Evolutionary conservation across 2,797 vertebrate species (phyloP), one percentile per base, ranked within the genome.

Genomic region (Danio kyathit): DNA sequence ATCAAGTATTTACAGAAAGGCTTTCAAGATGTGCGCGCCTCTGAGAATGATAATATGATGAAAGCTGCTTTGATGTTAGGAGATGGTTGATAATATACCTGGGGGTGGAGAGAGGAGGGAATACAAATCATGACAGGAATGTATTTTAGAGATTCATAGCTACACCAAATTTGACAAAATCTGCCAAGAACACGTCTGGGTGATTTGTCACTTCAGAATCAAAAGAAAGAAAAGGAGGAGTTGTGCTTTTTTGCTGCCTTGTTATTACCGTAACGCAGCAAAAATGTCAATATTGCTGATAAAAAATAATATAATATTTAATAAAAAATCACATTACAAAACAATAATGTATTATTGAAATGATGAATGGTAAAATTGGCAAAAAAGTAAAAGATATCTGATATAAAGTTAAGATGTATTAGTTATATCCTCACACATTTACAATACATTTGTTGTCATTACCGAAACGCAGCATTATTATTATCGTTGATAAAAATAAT

Each of bases 41-140:
- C 65, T 17, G 63, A 49, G 43, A 61, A 70, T 61, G 66, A 40
- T 70, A 70, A 70, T 79, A 38, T 70, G 57, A 59, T 81, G 57
- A 76, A 80, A 76, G 67, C 51, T 44, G 51, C 64, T 74, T 61
- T 60, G 51, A 79, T 72, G 67, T 56, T 43, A 48, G 48, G 46
- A 63, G 57, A 61, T 43, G 65, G 66, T 63, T 49, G 63, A 52
- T 46, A 10, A 72, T 71, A 59, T 52, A 66, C 69, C 66, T 74
- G 44, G 43, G 41, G 76, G 65, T 76, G 52, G 70, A 29, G 60
- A 70, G 17, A 13, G 44, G 43, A 12, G 0, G 11, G 7, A 0
- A 48, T 38, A 17, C 12, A 11, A 66, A 67, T 57, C 13, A 7
- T 67, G 52, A 38, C 19, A 67, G 41, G 13, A 14, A 77, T 16